phyloP scores from a whole-genome alignment of 2,113 vertebrate species.

The human (Homo sapiens) region GRCh38 chr14:53503001-53503500 shows the following conservation, averaged over 20 bases:
- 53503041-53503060: neutral
- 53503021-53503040: neutral
- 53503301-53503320: conserved; percentile 13
- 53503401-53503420: neutral
- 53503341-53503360: neutral
- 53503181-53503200: conserved; percentile 2
- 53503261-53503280: neutral
- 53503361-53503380: neutral
- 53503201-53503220: neutral
- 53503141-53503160: neutral
- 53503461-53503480: neutral
- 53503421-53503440: neutral
- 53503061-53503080: neutral
- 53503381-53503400: neutral
- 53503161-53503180: neutral
- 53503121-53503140: neutral
- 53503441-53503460: neutral
- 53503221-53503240: neutral
- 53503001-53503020: neutral
- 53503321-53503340: neutral
- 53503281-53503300: neutral
- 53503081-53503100: neutral
- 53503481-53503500: neutral
- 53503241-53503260: neutral
- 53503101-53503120: neutral